phyloP scores from a whole-genome alignment of 2,797 vertebrate genomes.

The Microtus obscurus region DNA sequence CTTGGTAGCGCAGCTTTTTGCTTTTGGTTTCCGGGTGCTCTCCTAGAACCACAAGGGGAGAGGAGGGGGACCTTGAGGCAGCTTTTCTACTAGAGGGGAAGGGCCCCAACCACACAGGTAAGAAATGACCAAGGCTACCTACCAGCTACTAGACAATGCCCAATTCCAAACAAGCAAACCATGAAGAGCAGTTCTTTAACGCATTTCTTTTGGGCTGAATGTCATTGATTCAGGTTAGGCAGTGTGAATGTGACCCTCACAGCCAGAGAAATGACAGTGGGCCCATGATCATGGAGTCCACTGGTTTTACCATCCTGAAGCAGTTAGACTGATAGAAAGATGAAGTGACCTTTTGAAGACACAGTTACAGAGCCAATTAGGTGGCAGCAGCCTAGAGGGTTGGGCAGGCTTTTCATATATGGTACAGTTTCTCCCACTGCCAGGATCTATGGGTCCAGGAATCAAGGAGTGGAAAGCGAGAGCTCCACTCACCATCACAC shows the following conservation, averaged over 20 bases:
- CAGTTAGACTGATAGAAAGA: neutral
- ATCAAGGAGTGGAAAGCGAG: neutral
- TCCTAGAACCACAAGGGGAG: slow-evolving; percentile 72
- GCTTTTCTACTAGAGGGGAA: neutral
- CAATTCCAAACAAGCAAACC: neutral
- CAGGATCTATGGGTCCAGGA: neutral
- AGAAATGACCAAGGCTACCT: neutral
- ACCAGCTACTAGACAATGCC: neutral
- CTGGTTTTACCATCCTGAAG: neutral
- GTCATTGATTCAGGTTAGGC: neutral
- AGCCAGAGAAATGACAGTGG: neutral
- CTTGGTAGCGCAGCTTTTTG: slow-evolving; percentile 90
- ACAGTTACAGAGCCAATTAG: neutral
- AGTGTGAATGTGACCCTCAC: neutral
- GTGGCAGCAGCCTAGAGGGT: neutral
- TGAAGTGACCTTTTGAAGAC: neutral
- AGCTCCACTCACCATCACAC: neutral
- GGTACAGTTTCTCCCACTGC: neutral
- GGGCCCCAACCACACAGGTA: neutral
- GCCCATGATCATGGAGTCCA: neutral
- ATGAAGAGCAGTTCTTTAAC: neutral
- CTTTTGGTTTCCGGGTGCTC: slow-evolving; percentile 79
- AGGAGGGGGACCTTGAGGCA: neutral
- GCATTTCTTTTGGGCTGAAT: neutral
- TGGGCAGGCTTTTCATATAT: neutral